Evolutionary conservation across 1,140 invertebrate genomes (phyloP).

Genomic region (Hylaeus anthracinus): DNA sequence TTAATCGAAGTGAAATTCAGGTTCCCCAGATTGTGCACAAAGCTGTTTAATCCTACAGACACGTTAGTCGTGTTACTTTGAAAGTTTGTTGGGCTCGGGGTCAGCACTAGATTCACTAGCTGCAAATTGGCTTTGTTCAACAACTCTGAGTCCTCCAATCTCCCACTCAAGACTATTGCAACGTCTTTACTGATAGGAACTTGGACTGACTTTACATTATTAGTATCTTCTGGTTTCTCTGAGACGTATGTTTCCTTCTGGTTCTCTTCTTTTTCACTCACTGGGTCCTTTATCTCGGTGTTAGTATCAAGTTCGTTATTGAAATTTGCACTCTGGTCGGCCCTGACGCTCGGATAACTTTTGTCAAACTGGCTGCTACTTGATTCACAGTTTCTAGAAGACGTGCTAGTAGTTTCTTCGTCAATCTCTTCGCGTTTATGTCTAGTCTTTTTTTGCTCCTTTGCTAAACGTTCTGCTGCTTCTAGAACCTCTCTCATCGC

Average conservation of each 20-base stretch:
- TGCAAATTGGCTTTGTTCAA: slow-evolving; percentile 69
- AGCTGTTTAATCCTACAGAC: slow-evolving; percentile 67
- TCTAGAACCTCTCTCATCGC: slow-evolving; percentile 78
- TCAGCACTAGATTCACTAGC: slow-evolving; percentile 72
- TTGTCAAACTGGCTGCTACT: slow-evolving; percentile 9
- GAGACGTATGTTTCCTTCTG: not conserved
- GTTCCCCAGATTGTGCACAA: slow-evolving; percentile 62
- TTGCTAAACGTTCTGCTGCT: slow-evolving; percentile 81
- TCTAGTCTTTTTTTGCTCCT: slow-evolving; percentile 84
- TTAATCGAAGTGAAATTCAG: slow-evolving; percentile 53
- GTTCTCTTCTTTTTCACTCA: not conserved
- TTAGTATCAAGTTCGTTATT: not conserved
- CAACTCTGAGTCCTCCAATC: slow-evolving; percentile 72
- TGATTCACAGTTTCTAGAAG: not conserved
- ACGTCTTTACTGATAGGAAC: slow-evolving; percentile 76
- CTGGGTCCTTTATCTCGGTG: slow-evolving; percentile 11
- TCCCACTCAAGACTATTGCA: slow-evolving; percentile 75
- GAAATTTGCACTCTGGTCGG: not conserved
- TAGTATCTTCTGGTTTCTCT: slow-evolving; percentile 21
- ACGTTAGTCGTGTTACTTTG: slow-evolving; percentile 64
- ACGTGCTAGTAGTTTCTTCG: slow-evolving; percentile 3
- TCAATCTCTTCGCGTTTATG: slow-evolving; percentile 80
- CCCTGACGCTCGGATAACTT: not conserved
- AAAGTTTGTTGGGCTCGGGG: slow-evolving; percentile 56
- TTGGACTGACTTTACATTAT: slow-evolving; percentile 47